These are phyloP conservation scores for Acanthosepion pharaonis DNA, from an alignment of 2,888 invertebrate genomes.

Conservation along the genomic window DNA sequence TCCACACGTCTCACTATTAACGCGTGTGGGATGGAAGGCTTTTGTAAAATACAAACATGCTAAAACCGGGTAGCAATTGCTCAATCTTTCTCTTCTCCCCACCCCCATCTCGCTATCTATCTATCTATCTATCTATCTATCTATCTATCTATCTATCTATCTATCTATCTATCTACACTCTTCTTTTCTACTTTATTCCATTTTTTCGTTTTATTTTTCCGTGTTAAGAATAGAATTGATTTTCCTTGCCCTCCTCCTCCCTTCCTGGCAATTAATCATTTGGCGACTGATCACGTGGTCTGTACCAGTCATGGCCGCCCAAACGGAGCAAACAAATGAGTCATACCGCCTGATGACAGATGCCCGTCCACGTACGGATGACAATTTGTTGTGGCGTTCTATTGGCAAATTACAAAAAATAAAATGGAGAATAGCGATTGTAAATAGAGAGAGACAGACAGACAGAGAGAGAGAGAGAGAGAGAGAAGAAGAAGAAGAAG, in stretches of 20 bases:
- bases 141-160: too few species aligned
- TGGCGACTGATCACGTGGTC: neutral
- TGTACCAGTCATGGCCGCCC: constrained; percentile 33
- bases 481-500: neutral
- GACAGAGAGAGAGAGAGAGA: too few species aligned
- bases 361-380: constrained; percentile 9
- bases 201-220: neutral
- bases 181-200: neutral
- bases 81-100: neutral
- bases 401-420: neutral
- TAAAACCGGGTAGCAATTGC: neutral
- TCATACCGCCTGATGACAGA: neutral
- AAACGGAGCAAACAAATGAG: constrained; percentile 4
- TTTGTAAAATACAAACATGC: neutral
- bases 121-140: too few species aligned
- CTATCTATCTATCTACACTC: neutral
- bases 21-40: neutral
- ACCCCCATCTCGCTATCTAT: neutral
- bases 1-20: too few species aligned
- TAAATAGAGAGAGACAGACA: too few species aligned
- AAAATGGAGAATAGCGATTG: neutral
- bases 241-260: neutral
- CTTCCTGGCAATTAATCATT: constrained; percentile 33
- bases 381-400: constrained; percentile 8
- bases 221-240: neutral